Evolutionary conservation across 2,113 vertebrate genomes (phyloP).

Genomic region (Eulacestoma nigropectus): DNA sequence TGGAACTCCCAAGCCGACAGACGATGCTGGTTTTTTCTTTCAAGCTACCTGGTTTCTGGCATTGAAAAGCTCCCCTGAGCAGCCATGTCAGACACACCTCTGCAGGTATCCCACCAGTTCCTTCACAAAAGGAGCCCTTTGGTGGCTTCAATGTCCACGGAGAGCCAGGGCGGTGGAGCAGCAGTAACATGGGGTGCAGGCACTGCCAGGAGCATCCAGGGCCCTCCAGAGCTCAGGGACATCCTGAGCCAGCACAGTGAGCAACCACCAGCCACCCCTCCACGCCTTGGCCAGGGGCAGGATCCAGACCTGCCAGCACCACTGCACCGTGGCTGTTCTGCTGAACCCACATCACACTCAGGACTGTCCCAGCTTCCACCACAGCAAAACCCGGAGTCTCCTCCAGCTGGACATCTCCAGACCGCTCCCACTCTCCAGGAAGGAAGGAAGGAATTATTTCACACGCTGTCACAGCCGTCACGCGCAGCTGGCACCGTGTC

Average conservation of each 20-base stretch:
- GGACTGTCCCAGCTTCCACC: not conserved
- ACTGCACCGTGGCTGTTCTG: accelerated
- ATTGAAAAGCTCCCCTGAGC: not conserved
- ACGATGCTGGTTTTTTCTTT: not conserved
- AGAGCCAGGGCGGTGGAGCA: not conserved
- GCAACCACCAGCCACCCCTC: not conserved
- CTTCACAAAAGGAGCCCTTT: not conserved
- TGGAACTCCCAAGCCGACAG: not conserved
- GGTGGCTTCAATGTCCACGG: not conserved
- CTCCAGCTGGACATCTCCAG: not conserved
- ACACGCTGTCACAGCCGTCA: not conserved
- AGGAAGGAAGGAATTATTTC: constrained; percentile 15
- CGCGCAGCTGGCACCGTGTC: not conserved
- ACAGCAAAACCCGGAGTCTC: not conserved
- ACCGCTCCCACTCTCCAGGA: not conserved
- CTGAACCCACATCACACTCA: not conserved
- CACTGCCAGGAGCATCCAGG: accelerated
- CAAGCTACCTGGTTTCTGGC: not conserved
- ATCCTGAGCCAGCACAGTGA: no score
- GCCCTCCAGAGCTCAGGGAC: not conserved
- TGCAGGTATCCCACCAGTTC: not conserved
- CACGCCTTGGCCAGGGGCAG: not conserved
- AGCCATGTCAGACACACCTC: not conserved
- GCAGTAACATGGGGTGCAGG: not conserved
- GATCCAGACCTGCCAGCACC: not conserved